phyloP scores from a whole-genome alignment of 2,113 vertebrate genomes.

The Astur gentilis region DNA sequence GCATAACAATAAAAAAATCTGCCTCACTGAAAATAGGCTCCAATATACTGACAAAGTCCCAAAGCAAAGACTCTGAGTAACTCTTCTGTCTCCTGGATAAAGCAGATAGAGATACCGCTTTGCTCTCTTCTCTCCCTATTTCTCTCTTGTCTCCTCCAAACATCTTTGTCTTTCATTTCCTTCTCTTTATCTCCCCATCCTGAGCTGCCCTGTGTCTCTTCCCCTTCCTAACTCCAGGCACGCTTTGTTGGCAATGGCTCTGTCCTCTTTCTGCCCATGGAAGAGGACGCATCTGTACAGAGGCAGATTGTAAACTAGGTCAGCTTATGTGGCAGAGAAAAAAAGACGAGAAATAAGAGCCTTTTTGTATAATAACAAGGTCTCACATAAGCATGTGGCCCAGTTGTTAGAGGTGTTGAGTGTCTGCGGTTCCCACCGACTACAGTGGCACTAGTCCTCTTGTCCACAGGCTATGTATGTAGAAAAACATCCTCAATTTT shows the following conservation, averaged over 20 bases:
- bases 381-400: background rate
- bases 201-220: background rate
- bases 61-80: background rate
- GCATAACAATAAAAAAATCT: background rate
- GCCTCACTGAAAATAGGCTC: background rate
- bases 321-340: constrained; percentile 1
- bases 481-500: background rate
- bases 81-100: background rate
- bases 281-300: background rate
- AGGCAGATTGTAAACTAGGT: constrained; percentile 27
- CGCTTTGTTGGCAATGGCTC: background rate
- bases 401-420: background rate
- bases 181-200: background rate
- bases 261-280: background rate
- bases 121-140: background rate
- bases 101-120: background rate
- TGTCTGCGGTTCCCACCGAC: background rate
- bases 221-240: background rate
- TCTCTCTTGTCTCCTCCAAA: background rate
- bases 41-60: background rate
- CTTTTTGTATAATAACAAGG: background rate
- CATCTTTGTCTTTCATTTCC: background rate
- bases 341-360: background rate
- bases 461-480: background rate
- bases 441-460: background rate